These are phyloP conservation scores for Drosophila aldrichi DNA, from an alignment of 2,888 invertebrate species.

Conservation along the genomic window DNA sequence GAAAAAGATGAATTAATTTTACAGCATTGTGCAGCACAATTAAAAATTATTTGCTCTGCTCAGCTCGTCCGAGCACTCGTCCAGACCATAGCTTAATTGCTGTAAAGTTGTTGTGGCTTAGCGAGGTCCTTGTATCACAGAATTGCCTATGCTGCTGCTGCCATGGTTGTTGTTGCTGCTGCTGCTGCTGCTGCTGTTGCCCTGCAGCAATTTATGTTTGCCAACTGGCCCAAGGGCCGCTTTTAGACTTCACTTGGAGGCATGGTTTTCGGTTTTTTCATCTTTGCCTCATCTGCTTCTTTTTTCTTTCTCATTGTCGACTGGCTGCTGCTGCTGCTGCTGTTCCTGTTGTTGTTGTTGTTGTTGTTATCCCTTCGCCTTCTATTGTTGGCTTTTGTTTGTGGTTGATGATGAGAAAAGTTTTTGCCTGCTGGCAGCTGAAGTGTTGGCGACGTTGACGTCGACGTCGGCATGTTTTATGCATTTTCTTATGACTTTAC, in stretches of 20 bases:
- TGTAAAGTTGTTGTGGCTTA: slow-evolving; percentile 82
- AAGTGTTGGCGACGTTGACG: slow-evolving; percentile 80
- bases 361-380: slow-evolving; percentile 27
- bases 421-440: slow-evolving; percentile 79
- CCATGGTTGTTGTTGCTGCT: slow-evolving; percentile 20
- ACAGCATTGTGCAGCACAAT: slow-evolving; percentile 82
- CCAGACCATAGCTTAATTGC: slow-evolving; percentile 78
- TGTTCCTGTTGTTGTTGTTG: neutral
- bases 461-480: slow-evolving; percentile 77
- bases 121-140: slow-evolving; percentile 62
- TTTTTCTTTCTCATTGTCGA: slow-evolving; percentile 10
- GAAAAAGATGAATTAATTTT: slow-evolving; percentile 82
- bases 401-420: slow-evolving; percentile 80
- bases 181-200: slow-evolving; percentile 19
- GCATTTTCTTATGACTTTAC: slow-evolving; percentile 82
- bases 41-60: slow-evolving; percentile 78
- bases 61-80: slow-evolving; percentile 32
- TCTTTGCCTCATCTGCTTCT: slow-evolving; percentile 17
- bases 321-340: slow-evolving; percentile 22
- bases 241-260: slow-evolving; percentile 49
- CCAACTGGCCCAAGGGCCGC: slow-evolving; percentile 69
- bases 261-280: slow-evolving; percentile 40
- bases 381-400: slow-evolving; percentile 79
- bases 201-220: slow-evolving; percentile 81
- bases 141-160: slow-evolving; percentile 48